A percentile compares a stretch with the other conserved stretches of the same genome.
phyloP scores from a whole-genome alignment of 2,888 invertebrate genomes.

The Siphlonurus alternatus region DNA sequence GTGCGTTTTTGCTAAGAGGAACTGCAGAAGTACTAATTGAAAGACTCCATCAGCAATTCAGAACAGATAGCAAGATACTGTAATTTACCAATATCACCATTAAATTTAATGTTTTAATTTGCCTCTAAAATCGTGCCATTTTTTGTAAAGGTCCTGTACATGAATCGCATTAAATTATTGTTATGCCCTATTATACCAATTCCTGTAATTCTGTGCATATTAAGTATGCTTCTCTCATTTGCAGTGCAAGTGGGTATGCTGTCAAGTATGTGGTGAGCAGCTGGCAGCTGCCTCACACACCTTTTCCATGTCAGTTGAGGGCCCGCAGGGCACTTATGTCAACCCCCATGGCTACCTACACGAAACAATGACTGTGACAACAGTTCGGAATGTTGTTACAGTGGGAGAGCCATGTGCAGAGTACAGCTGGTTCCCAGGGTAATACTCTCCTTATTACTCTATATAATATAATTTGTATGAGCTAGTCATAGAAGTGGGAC shows the following conservation, averaged over 20 bases:
- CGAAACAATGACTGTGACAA: conserved; percentile 56
- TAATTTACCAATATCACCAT: too few species aligned
- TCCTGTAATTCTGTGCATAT: too few species aligned
- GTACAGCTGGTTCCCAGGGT: conserved; percentile 77
- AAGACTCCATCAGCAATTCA: too few species aligned
- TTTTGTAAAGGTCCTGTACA: too few species aligned
- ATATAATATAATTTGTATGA: conserved; percentile 1
- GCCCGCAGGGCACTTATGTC: conserved; percentile 63
- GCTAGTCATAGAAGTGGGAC: background rate
- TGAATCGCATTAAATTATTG: too few species aligned
- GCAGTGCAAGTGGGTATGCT: conserved; percentile 36
- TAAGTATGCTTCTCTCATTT: conserved; percentile 15
- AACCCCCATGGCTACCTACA: conserved; percentile 66
- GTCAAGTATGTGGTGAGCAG: conserved; percentile 29
- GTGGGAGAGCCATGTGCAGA: conserved; percentile 42
- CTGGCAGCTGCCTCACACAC: conserved; percentile 49
- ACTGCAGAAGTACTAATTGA: too few species aligned
- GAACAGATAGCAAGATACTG: too few species aligned
- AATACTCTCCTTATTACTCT: conserved; percentile 18
- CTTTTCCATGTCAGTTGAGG: conserved; percentile 66
- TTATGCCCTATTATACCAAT: too few species aligned
- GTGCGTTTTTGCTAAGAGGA: too few species aligned
- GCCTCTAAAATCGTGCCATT: too few species aligned
- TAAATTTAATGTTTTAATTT: too few species aligned
- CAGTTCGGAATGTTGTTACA: conserved; percentile 29